Percentiles rank a stretch among this genome's conserved stretches.
These are phyloP conservation scores for Drosophila robusta DNA, from an alignment of 2,888 invertebrate genomes.

Conservation along the genomic window DNA sequence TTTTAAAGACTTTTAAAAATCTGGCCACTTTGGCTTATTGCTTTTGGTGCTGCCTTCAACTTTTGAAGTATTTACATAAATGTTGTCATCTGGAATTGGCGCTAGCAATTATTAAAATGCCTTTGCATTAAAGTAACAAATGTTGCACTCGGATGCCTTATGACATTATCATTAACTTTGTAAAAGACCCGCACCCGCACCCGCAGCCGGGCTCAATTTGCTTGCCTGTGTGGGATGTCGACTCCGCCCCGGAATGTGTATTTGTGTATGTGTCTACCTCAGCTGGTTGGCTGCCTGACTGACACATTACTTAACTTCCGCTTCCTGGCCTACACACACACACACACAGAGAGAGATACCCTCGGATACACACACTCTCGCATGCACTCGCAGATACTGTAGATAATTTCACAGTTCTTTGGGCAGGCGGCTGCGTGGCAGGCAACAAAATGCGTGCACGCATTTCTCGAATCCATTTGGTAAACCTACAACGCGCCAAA, in stretches of 20 bases:
- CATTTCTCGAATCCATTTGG: slow-evolving; percentile 77
- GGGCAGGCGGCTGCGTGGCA: slow-evolving; percentile 43
- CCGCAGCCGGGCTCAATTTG: slow-evolving; percentile 43
- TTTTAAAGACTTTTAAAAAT: neutral
- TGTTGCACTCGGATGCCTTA: slow-evolving; percentile 48
- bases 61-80: slow-evolving; percentile 3
- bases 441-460: slow-evolving; percentile 68
- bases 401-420: slow-evolving; percentile 78
- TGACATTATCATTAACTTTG: slow-evolving; percentile 58
- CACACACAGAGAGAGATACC: slow-evolving; percentile 11
- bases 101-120: slow-evolving; percentile 34
- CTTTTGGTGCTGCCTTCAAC: neutral
- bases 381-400: slow-evolving; percentile 43
- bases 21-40: neutral
- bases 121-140: slow-evolving; percentile 36
- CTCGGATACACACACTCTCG: neutral
- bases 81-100: slow-evolving; percentile 28
- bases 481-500: slow-evolving; percentile 75
- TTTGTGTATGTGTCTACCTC: slow-evolving; percentile 15
- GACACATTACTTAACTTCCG: slow-evolving; percentile 80
- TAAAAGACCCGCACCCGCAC: slow-evolving; percentile 29
- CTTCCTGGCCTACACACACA: slow-evolving; percentile 59
- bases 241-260: slow-evolving; percentile 5
- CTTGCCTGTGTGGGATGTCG: slow-evolving; percentile 19
- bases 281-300: slow-evolving; percentile 60